Evolutionary conservation across 2,113 vertebrate species (phyloP).

Genomic region (Pelobates fuscus): DNA sequence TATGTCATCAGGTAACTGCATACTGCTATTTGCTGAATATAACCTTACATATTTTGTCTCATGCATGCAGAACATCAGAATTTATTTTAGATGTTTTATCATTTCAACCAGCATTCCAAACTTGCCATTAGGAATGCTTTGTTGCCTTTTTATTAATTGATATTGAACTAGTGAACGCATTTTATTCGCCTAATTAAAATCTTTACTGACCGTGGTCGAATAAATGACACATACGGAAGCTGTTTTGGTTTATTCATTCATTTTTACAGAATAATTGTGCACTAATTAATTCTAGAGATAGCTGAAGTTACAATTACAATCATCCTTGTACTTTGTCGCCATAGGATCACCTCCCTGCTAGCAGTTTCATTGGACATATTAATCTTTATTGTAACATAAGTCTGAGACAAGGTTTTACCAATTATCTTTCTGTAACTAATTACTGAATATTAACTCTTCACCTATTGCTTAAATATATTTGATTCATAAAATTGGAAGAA

Average conservation of each 20-base stretch:
- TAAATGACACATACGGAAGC: neutral
- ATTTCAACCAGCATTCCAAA: no score
- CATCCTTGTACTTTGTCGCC: neutral
- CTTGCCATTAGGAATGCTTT: neutral
- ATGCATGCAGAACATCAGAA: no score
- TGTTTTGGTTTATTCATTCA: neutral
- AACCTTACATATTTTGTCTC: no score
- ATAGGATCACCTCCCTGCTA: constrained; percentile 1
- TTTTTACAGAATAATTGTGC: neutral
- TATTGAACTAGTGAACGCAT: no score
- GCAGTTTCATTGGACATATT: constrained; percentile 2
- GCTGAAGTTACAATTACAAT: neutral
- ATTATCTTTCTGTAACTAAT: neutral
- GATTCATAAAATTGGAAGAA: no score
- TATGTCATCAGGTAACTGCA: no score
- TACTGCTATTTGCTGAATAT: no score
- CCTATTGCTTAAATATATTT: no score
- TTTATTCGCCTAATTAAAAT: no score
- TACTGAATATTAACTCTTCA: neutral
- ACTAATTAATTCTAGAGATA: neutral
- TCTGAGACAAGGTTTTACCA: neutral
- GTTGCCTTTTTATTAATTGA: neutral
- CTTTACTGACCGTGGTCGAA: neutral
- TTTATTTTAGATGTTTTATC: no score
- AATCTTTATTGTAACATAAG: constrained; percentile 2